phyloP scores from a whole-genome alignment of 1,140 invertebrate species.

The Tetramorium alpestre region DNA sequence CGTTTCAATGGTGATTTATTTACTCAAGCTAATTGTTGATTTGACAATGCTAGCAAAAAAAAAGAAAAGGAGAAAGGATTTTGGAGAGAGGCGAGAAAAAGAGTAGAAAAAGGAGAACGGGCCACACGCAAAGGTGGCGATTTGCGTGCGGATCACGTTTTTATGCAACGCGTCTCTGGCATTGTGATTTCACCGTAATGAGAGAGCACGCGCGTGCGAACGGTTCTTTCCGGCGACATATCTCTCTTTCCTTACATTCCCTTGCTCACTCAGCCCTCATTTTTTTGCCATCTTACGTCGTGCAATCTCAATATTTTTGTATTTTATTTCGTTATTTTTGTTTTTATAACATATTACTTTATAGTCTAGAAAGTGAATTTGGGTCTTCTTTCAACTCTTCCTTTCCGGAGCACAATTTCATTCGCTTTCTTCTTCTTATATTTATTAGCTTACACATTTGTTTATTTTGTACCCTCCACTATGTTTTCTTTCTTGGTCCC shows the following conservation, averaged over 20 bases:
- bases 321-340: neutral
- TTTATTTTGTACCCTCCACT: neutral
- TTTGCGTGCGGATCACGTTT: conserved; percentile 83
- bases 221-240: conserved; percentile 55
- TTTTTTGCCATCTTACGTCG: neutral
- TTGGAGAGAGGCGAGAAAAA: conserved; percentile 6
- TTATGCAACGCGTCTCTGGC: conserved; percentile 78
- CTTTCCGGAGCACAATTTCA: conserved; percentile 6
- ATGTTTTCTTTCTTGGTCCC: neutral
- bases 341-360: neutral
- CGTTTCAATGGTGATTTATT: neutral
- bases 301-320: neutral
- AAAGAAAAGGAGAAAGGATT: conserved; percentile 5
- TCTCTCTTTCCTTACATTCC: conserved; percentile 1
- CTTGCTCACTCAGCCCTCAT: neutral
- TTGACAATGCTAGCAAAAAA: neutral
- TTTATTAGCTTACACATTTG: conserved; percentile 25
- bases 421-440: neutral
- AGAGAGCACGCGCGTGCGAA: conserved; percentile 80
- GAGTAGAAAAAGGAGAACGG: neutral
- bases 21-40: conserved; percentile 23
- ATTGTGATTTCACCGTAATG: conserved; percentile 81
- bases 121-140: conserved; percentile 71
- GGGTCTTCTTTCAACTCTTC: neutral
- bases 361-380: neutral